A percentile compares a stretch with the other conserved stretches of the same genome.
Conservation (phyloP, 2,888 invertebrate species). For the Thalpophila matura region DNA sequence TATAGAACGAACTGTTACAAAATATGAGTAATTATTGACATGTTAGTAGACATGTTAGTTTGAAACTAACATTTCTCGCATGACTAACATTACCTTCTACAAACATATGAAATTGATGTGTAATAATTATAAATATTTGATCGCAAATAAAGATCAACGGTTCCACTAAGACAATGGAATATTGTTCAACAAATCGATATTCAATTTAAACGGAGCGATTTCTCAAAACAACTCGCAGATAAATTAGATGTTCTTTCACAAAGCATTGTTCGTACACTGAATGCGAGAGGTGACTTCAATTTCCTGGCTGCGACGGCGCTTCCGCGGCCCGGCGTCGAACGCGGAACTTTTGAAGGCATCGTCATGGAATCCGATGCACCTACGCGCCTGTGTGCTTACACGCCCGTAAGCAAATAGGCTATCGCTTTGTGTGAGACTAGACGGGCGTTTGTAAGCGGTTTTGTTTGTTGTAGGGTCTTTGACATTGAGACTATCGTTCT, state of each 20-base stretch:
- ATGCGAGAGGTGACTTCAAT: conserved; percentile 88
- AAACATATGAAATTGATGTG: conserved; percentile 14
- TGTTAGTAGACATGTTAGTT: no score
- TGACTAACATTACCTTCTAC: no score
- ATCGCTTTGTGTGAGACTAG: conserved; percentile 68
- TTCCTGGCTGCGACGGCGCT: conserved; percentile 83
- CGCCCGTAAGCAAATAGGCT: conserved; percentile 83
- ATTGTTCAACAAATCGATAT: conserved; percentile 81
- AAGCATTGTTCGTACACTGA: conserved; percentile 85
- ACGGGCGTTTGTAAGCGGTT: conserved; percentile 41
- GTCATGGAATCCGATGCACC: conserved; percentile 85
- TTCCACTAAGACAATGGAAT: conserved; percentile 67
- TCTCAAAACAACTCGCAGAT: conserved; percentile 85
- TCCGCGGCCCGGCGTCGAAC: conserved; percentile 78
- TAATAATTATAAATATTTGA: conserved; percentile 41
- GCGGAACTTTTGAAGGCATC: conserved; percentile 84
- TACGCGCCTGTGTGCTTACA: conserved; percentile 80
- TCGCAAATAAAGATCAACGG: conserved; percentile 49
- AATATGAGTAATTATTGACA: background rate
- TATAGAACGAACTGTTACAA: background rate
- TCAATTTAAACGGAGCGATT: conserved; percentile 85
- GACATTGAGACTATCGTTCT: background rate
- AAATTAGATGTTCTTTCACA: conserved; percentile 90
- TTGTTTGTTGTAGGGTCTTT: background rate
- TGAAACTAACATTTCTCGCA: background rate